Evolutionary conservation across 2,113 vertebrate genomes (phyloP), one percentile per base, ranked within the genome.

Genomic region (Lipotes vexillifer): DNA sequence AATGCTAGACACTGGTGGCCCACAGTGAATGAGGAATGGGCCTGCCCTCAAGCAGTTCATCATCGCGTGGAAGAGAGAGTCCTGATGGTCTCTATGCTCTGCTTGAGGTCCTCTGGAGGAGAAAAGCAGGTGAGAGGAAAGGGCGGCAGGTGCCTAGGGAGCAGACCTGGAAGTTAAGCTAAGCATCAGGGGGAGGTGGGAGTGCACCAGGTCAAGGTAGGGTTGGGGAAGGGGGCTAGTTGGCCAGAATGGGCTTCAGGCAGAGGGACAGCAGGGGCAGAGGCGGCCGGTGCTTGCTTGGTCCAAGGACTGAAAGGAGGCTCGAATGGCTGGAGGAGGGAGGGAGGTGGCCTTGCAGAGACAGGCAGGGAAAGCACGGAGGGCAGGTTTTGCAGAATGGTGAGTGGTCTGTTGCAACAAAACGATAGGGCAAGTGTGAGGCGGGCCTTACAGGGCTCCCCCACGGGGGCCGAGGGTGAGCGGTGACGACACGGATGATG

Each of bases 221-320:
- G 3, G 59, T 5, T 8, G 9, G 3, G 2, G 17, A 59, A 3
- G 0, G 0, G 11, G 77, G 77, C 77, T 8, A 13, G 59, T 25
- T 11, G 17, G 92, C 57, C 4, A 33, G 59, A n/a, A 57, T 5
- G 41, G 21, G 8, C 20, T 65, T 46, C 11, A 2, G 52, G 66
- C 59, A 91, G 55, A 66, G 11, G 68, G n/a, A 7, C 14, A 5
- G 69, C 65, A 36, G 33, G 80, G 15, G 29, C 66, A 88, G 77
- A 69, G 38, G 59, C 13, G 10, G 49, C 36, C 1, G 8, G 71
- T 33, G 63, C 41, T 33, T 29, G 3, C 29, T 57, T n/a, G 31
- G 11, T 14, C 38, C 66, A 27, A 15, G 65, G 72, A 18, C 71
- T 41, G 59, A 38, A 29, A 75, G 55, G 75, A 69, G 81, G 33